phyloP scores from a whole-genome alignment of 2,888 invertebrate species.

The Rhopalosiphum nymphaeae region DNA sequence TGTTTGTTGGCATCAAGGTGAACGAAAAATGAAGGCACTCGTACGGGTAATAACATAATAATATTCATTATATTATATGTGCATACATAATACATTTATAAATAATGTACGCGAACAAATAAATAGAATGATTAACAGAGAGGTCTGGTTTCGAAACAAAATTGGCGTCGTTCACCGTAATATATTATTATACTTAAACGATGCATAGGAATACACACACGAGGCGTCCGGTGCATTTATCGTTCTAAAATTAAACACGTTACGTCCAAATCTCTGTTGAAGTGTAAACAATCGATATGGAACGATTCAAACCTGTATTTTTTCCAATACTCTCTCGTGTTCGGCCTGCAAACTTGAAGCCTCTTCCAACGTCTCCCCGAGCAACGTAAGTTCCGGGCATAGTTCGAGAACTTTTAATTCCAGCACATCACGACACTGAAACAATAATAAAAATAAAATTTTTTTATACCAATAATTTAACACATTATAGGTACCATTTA shows the following conservation, averaged over 20 bases:
- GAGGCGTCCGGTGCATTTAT: background rate
- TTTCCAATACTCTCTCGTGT: conserved; percentile 85
- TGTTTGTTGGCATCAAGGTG: conserved; percentile 44
- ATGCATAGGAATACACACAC: background rate
- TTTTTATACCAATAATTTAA: background rate
- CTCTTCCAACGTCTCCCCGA: conserved; percentile 83
- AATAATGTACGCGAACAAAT: conserved; percentile 5
- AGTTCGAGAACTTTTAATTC: conserved; percentile 88
- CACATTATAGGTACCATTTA: no score
- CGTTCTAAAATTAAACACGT: conserved; percentile 37
- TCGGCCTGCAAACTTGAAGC: conserved; percentile 81
- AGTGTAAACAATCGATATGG: background rate
- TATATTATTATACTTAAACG: background rate
- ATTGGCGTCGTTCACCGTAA: conserved; percentile 38
- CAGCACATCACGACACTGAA: conserved; percentile 85
- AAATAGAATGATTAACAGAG: background rate
- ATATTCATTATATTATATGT: background rate
- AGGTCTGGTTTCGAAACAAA: conserved; percentile 35
- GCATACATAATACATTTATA: background rate
- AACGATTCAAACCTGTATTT: conserved; percentile 78
- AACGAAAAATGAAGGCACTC: conserved; percentile 25
- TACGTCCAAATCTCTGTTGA: background rate
- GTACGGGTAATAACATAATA: background rate
- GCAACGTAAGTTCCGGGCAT: conserved; percentile 84
- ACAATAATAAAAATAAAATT: conserved; percentile 68